Evolutionary conservation across 1,140 invertebrate species (phyloP), one percentile per base, ranked within the genome.

Genomic region (Lordiphosa collinella): DNA sequence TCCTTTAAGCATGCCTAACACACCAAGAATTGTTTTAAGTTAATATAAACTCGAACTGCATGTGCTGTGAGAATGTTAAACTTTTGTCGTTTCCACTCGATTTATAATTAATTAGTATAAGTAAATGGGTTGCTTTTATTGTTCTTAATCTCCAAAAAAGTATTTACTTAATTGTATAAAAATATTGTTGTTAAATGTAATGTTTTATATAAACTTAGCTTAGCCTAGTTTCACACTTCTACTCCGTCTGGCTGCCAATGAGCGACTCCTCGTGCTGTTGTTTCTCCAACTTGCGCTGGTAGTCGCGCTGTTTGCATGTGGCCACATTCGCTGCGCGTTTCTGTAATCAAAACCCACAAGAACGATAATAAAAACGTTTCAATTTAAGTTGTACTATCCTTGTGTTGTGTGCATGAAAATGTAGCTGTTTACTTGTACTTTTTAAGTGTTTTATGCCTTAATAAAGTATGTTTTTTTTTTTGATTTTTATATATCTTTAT

Each of bases 191-290:
- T 48, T 49, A 50, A 56, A 32, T 55, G 13, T 43, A 55, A 55
- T 48, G n/a, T 59, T 60, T 60, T 29, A 29, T 8, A 8, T 29
- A 8, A 29, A 29, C 25, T 29, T 29, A 29, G 25, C 25, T 29
- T 29, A 29, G 25, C 25, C 29, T 34, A 31, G 40, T n/a, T 11
- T 34, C 13, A 16, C 10, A 25, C 18, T 5, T 44, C 36, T 61
- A 59, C 13, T 63, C 53, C 50, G 14, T 44, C 57, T 58, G 65
- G 37, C 68, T 72, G 10, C 63, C 86, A 34, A 88, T 88, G 40
- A 88, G 70, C 29, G 87, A 78, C 63, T 88, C 87, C 50, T 88
- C 87, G 25, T 88, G 87, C 44, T 88, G 78, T 62, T 82, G 87
- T 48, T 69, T 86, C 29, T 88, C 84, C 12, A 88, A 40, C 56